Base-by-base conservation (phyloP, 1,140 invertebrate genomes). In the Diorhabda sublineata region DNA sequence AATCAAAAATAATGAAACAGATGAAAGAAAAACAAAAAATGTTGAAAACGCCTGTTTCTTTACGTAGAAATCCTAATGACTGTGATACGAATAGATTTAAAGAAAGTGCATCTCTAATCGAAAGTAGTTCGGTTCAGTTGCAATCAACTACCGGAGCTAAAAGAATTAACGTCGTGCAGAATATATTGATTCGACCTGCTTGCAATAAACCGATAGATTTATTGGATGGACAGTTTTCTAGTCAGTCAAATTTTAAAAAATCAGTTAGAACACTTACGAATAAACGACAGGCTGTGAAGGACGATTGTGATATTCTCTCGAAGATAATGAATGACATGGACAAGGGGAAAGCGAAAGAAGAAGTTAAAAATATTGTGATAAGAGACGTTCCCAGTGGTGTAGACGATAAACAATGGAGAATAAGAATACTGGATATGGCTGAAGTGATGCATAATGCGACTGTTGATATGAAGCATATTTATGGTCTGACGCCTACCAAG, bases 161-260 rank as follows among this genome's bases (percentile, higher is more conserved):
- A 43, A 67, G 47, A 59, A 67, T 67, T 11, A 45, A 45, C 42
- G 47, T 67, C 6, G 65, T 67, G 6, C 65, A 67, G 60, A 67
- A 67, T 60, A 45, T 67, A 42, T n/a, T 67, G 3, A 59, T 67
- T 45, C 43, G 6, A n/a, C 42, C 65, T 45, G 45, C 26, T 11
- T 8, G 9, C 5, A 58, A 42, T 44, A 3, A 5, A 43, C 52
- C 64, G n/a, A 52, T 63, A 4, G 9, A 26, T 7, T 11, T 63
- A 63, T 3, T 45, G 42, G 9, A 61, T 61, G 60, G 42, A 61
- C 26, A 26, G 42, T 26, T 4, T 61, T 26, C 60, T 61, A 61
- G 60, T 61, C 44, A 63, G 45, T 26, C n/a, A 6, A 56, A 56
- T 56, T 6, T 56, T 56, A 52, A 52, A 52, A 52, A n/a, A 2